Conservation (phyloP, 2,797 vertebrate species). For the Scleropages formosus region DNA sequence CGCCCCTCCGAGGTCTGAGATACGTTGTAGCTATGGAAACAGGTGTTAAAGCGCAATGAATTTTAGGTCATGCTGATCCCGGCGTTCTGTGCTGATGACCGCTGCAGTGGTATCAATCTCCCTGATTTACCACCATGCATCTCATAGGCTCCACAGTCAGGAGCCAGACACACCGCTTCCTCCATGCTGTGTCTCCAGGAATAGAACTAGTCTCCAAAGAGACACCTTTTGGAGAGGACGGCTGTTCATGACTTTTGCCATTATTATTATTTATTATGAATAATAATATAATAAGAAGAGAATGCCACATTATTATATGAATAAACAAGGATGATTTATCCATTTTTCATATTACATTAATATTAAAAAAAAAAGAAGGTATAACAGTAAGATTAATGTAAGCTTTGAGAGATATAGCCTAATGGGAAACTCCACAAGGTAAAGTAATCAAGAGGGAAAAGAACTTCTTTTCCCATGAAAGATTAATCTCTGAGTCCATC, state of each 20-base stretch:
- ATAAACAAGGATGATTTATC: background rate
- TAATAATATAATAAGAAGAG: background rate
- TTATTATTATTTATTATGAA: background rate
- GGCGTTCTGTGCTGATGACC: slow-evolving; percentile 59
- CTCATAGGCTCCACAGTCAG: slow-evolving; percentile 15
- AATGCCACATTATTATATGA: background rate
- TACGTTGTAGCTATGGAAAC: slow-evolving; percentile 79
- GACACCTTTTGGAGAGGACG: background rate
- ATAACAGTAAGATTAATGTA: slow-evolving; percentile 4
- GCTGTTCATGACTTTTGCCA: background rate
- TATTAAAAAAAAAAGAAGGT: background rate
- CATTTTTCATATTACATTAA: background rate
- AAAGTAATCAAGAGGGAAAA: slow-evolving; percentile 19
- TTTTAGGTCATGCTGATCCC: slow-evolving; percentile 71
- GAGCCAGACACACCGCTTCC: slow-evolving; percentile 13
- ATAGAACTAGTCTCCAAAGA: slow-evolving; percentile 3
- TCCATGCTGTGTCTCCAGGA: slow-evolving; percentile 2
- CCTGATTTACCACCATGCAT: slow-evolving; percentile 50
- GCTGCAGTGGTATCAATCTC: slow-evolving; percentile 47
- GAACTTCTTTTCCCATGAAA: slow-evolving; percentile 2
- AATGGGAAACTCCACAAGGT: slow-evolving; percentile 13
- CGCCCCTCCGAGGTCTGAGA: slow-evolving; percentile 72
- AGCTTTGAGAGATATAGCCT: slow-evolving; percentile 4
- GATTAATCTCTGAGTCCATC: slow-evolving; percentile 5
- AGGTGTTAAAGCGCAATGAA: slow-evolving; percentile 75